Evolutionary conservation across 2,888 invertebrate species (phyloP).

Genomic region (Busseola fusca): DNA sequence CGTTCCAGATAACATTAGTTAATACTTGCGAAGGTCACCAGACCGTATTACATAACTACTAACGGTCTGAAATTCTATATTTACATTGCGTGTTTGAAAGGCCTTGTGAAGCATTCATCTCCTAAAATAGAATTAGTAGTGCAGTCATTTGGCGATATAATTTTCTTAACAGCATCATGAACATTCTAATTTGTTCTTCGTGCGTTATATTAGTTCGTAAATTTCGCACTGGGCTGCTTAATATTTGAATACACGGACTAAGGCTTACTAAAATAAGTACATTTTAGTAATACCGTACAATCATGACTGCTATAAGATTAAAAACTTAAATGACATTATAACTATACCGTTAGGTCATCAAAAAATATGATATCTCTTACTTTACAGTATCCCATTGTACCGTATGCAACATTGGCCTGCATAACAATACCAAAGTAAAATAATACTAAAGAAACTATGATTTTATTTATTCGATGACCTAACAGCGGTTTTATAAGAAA

Average conservation of each 20-base stretch:
- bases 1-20: slow-evolving; percentile 35
- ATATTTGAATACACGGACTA: slow-evolving; percentile 28
- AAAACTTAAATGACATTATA: slow-evolving; percentile 41
- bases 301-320: slow-evolving; percentile 28
- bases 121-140: slow-evolving; percentile 32
- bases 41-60: slow-evolving; percentile 29
- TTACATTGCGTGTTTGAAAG: slow-evolving; percentile 43
- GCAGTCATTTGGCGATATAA: slow-evolving; percentile 38
- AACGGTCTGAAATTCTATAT: slow-evolving; percentile 23
- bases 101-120: slow-evolving; percentile 42
- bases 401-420: too few relatives aligned
- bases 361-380: slow-evolving; percentile 36
- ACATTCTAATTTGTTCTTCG: slow-evolving; percentile 42
- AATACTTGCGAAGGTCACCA: slow-evolving; percentile 42
- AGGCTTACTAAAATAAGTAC: slow-evolving; percentile 52
- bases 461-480: slow-evolving; percentile 37
- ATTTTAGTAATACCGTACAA: slow-evolving; percentile 42
- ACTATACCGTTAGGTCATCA: slow-evolving; percentile 46
- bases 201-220: slow-evolving; percentile 20
- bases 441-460: slow-evolving; percentile 42
- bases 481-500: slow-evolving; percentile 32
- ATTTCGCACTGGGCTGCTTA: slow-evolving; percentile 47
- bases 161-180: slow-evolving; percentile 21
- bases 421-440: slow-evolving; percentile 42
- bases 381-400: slow-evolving; percentile 3